Conservation (phyloP, 2,797 vertebrate species). For the Synanceia verrucosa region DNA sequence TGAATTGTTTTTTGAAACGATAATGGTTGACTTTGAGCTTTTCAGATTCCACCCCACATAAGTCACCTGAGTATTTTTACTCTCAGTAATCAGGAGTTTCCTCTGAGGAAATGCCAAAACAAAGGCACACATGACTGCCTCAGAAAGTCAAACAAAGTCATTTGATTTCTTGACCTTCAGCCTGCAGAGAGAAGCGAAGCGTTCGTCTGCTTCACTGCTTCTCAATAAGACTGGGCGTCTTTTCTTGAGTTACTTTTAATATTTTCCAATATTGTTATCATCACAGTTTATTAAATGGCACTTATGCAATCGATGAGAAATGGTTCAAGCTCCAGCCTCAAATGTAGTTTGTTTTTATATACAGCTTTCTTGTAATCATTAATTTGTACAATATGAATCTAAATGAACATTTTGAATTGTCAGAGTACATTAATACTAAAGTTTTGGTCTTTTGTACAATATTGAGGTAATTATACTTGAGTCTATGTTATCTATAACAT, state of each 20-base stretch:
- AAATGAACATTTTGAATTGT: no score
- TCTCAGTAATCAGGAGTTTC: conserved; percentile 53
- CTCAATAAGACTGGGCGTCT: conserved; percentile 17
- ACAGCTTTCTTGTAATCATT: no score
- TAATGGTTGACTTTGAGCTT: conserved; percentile 27
- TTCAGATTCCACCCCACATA: conserved; percentile 45
- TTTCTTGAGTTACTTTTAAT: no score
- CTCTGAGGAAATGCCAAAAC: conserved; percentile 63
- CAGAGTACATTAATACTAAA: no score
- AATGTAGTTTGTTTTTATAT: no score
- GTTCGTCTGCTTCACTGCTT: conserved; percentile 10
- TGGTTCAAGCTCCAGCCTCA: no score
- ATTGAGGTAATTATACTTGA: neutral
- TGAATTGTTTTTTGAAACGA: conserved; percentile 14
- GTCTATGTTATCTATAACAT: no score
- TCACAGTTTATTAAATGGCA: no score
- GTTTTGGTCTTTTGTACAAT: neutral
- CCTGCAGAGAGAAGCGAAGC: conserved; percentile 14
- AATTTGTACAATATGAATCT: neutral
- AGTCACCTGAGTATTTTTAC: conserved; percentile 55
- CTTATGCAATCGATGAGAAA: no score
- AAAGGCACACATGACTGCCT: conserved; percentile 53
- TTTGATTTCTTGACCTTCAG: conserved; percentile 62
- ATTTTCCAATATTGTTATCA: no score
- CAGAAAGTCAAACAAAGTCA: conserved; percentile 61